Evolutionary conservation across 2,113 vertebrate species (phyloP), one percentile per base, ranked within the genome.

Genomic region (Poecile atricapillus): DNA sequence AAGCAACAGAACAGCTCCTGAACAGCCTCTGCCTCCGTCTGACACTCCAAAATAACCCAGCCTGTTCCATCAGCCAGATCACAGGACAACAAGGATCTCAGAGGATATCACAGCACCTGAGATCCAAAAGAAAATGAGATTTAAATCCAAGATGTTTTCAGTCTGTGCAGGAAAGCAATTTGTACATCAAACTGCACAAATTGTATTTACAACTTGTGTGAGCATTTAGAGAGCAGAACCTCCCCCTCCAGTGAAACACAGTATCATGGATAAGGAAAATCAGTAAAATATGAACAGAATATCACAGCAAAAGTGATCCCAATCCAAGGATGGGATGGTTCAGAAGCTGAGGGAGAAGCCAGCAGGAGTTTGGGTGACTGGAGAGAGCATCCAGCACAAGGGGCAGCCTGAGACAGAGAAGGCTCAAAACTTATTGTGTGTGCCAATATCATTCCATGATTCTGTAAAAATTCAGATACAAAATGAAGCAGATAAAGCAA

Each of bases 241-340:
- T 49, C 15, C 13, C 1, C 24, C 49, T 31, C 4, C 7, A 28
- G 56, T 9, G 15, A 41, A 5, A 63, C 1, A 21, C 31, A 17
- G 2, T 0, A 3, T 1, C 55, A 28, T 0, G 9, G n/a, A 13
- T 0, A 9, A 37, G 53, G 63, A 77, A 39, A 68, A 60, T 27
- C 49, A 37, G 12, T 23, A 11, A 24, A 89, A 68, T 5, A 18
- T 7, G 7, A 65, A 9, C 4, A n/a, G 25, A 35, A 50, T 12
- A 64, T 79, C 27, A 18, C 25, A 53, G 31, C 1, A 17, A 16
- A 49, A 25, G 19, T 13, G 49, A 43, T 39, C 13, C 17, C 17
- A 22, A 30, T 1, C 27, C 63, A 71, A 39, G 20, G 39, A 27
- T 13, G 43, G 58, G 37, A 7, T 43, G 37, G 37, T 5, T 52